phyloP scores from a whole-genome alignment of 2,113 vertebrate genomes.

The Azemiops feae region DNA sequence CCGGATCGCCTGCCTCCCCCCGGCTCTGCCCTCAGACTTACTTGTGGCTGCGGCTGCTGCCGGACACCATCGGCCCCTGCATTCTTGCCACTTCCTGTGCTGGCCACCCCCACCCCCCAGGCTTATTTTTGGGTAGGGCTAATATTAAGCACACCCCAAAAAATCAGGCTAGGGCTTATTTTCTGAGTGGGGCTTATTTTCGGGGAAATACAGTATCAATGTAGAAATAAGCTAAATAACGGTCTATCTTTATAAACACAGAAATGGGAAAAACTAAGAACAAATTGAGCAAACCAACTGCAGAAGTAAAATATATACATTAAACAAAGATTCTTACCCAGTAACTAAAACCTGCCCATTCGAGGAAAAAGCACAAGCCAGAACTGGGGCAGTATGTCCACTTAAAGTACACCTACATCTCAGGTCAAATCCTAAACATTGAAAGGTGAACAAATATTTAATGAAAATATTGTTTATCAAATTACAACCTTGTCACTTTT shows the following conservation, averaged over 20 bases:
- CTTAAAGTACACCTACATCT: slow-evolving; percentile 72
- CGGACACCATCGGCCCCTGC: too few species aligned
- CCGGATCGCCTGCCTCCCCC: too few species aligned
- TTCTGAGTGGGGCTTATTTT: too few species aligned
- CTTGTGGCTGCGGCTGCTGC: too few species aligned
- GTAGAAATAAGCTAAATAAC: neutral
- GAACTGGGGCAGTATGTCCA: slow-evolving; percentile 81
- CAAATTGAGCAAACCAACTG: neutral
- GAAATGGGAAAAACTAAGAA: neutral
- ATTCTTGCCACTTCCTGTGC: too few species aligned
- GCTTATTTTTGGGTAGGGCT: too few species aligned
- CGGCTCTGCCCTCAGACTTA: too few species aligned
- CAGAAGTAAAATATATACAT: slow-evolving; percentile 19
- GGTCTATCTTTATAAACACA: neutral
- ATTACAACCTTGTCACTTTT: neutral
- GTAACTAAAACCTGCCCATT: slow-evolving; percentile 83
- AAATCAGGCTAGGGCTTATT: too few species aligned
- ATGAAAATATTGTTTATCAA: neutral
- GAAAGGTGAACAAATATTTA: neutral
- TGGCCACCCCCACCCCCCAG: too few species aligned
- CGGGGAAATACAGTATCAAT: neutral
- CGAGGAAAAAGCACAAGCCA: slow-evolving; percentile 84
- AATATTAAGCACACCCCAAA: too few species aligned
- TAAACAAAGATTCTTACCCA: slow-evolving; percentile 72
- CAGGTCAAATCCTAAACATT: slow-evolving; percentile 73